Conservation (phyloP, 2,888 invertebrate genomes). For the Lomographa bimaculata region DNA sequence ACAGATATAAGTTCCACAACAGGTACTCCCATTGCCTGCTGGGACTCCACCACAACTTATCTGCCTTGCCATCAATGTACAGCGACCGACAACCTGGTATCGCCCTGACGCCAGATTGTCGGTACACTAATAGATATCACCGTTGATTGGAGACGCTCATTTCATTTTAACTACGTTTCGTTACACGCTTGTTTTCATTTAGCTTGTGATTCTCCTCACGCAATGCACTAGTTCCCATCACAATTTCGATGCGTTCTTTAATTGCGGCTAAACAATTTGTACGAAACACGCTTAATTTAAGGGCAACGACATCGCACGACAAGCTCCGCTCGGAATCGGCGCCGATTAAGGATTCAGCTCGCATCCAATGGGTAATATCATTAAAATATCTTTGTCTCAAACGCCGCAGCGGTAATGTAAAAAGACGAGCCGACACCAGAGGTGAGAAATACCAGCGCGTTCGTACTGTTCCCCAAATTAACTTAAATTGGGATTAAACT, state of each 20-base stretch:
- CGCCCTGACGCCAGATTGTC: constrained; percentile 47
- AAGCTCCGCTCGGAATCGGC: constrained; percentile 58
- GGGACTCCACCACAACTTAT: constrained; percentile 46
- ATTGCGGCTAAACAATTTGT: constrained; percentile 77
- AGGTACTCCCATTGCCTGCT: constrained; percentile 84
- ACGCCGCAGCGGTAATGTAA: constrained; percentile 70
- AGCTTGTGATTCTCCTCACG: constrained; percentile 78
- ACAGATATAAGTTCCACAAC: constrained; percentile 98
- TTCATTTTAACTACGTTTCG: constrained; percentile 55
- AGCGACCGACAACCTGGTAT: constrained; percentile 49
- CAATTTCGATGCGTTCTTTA: constrained; percentile 67
- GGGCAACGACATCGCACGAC: constrained; percentile 75
- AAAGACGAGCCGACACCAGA: constrained; percentile 69
- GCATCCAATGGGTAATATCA: constrained; percentile 79
- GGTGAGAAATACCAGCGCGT: constrained; percentile 76
- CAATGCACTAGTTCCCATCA: constrained; percentile 76
- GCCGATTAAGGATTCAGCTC: constrained; percentile 78
- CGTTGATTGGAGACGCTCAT: constrained; percentile 71
- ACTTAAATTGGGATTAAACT: constrained; percentile 58
- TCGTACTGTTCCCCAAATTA: constrained; percentile 59
- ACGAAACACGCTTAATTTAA: constrained; percentile 74
- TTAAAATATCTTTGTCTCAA: constrained; percentile 82
- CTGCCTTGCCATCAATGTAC: constrained; percentile 45
- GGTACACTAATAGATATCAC: constrained; percentile 56
- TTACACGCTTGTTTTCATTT: constrained; percentile 72